Conservation (phyloP, 1,140 invertebrate species). For the Megalopta genalis region DNA sequence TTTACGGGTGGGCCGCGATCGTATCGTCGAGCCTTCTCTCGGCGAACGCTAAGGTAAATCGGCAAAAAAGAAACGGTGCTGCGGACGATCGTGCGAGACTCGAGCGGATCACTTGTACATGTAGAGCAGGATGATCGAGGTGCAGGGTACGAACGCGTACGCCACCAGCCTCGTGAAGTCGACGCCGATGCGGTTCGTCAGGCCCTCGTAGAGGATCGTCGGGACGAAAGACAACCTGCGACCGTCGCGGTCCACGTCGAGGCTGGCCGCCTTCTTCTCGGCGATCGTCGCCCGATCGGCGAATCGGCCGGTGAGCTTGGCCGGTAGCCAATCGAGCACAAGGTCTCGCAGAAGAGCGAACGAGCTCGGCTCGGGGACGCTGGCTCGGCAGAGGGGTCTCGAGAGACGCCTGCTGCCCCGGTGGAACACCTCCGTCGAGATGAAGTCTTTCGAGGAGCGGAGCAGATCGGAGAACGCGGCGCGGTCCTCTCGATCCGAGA, state of each 20-base stretch:
- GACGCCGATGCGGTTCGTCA: constrained; percentile 66
- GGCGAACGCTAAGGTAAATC: constrained; percentile 26
- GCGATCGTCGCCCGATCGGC: not conserved
- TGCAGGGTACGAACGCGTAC: constrained; percentile 71
- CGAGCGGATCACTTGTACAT: constrained; percentile 59
- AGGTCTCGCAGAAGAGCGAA: too few species aligned
- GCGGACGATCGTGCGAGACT: not conserved
- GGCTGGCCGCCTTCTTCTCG: constrained; percentile 42
- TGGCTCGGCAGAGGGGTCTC: constrained; percentile 31
- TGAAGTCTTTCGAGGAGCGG: constrained; percentile 48
- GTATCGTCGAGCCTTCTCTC: constrained; percentile 24
- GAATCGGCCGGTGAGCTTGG: not conserved
- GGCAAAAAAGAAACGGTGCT: not conserved
- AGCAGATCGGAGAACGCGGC: constrained; percentile 32
- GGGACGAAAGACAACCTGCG: constrained; percentile 70
- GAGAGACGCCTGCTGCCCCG: constrained; percentile 50
- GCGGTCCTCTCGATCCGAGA: not conserved
- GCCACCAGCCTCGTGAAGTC: constrained; percentile 70
- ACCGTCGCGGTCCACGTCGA: constrained; percentile 49
- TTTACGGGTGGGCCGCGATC: constrained; percentile 36
- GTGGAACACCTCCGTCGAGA: constrained; percentile 53
- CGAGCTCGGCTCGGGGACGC: not conserved
- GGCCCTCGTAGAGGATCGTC: constrained; percentile 65
- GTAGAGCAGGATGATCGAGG: constrained; percentile 68
- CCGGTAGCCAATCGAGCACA: constrained; percentile 1